Percentiles rank a stretch among this genome's conserved stretches.
Evolutionary conservation across 1,140 invertebrate species (phyloP).

Genomic region (Ceratina japonica): DNA sequence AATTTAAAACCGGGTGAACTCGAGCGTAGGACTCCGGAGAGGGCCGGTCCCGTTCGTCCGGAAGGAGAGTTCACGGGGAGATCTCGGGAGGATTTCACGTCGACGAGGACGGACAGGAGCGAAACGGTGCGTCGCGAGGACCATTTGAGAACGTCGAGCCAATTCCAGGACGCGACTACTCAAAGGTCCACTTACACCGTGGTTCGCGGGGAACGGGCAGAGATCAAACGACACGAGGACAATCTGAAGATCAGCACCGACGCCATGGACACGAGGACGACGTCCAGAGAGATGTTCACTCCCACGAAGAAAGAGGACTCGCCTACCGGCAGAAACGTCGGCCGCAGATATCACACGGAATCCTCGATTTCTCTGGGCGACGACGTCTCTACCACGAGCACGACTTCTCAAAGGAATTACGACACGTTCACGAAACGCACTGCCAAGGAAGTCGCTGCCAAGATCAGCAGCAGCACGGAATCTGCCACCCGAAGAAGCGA

Average conservation of each 20-base stretch:
- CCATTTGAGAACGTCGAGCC: slow-evolving; percentile 79
- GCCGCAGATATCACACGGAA: slow-evolving; percentile 81
- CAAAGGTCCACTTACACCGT: slow-evolving; percentile 78
- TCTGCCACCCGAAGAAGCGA: slow-evolving; percentile 58
- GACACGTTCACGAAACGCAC: slow-evolving; percentile 81
- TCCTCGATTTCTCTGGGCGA: slow-evolving; percentile 83
- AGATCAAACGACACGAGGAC: slow-evolving; percentile 80
- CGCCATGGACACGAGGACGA: slow-evolving; percentile 80
- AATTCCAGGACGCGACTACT: slow-evolving; percentile 77
- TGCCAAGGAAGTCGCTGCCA: slow-evolving; percentile 68
- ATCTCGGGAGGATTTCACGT: slow-evolving; percentile 70
- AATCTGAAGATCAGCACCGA: slow-evolving; percentile 79
- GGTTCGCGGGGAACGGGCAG: slow-evolving; percentile 80
- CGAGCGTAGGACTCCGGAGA: slow-evolving; percentile 67
- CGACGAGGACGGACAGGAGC: slow-evolving; percentile 68
- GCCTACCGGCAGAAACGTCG: slow-evolving; percentile 61
- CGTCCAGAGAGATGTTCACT: slow-evolving; percentile 78
- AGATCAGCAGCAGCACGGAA: slow-evolving; percentile 58
- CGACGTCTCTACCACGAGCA: slow-evolving; percentile 79
- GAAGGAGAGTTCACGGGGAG: slow-evolving; percentile 79
- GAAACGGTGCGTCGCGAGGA: slow-evolving; percentile 77
- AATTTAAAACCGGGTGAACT: slow-evolving; percentile 81
- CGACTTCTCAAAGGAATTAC: slow-evolving; percentile 82
- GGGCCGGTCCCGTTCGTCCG: slow-evolving; percentile 74
- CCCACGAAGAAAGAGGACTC: slow-evolving; percentile 73